Evolutionary conservation across 2,113 vertebrate genomes (phyloP), one percentile per base, ranked within the genome.

Genomic region (Oophaga pumilio): DNA sequence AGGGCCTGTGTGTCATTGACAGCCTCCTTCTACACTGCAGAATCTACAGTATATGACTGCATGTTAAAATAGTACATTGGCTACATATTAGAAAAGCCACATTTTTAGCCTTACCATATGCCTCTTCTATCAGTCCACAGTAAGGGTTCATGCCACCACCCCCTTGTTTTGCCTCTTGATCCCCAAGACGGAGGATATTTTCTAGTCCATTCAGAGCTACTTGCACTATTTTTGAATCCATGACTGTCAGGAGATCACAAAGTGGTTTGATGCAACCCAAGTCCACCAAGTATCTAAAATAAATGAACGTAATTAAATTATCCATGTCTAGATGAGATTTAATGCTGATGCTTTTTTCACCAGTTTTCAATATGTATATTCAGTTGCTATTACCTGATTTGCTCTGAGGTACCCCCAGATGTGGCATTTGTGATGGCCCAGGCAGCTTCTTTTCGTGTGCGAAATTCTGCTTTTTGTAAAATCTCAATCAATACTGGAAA

Each of bases 381-480:
- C 26, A 14, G 50, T 28, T 24, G 8, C 11, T 7, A 18, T 68
- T 90, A 99, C 98, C 97, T 96, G 90, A 99, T 99, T 92, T 99
- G 98, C 43, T 99, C 97, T 0, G 97, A 96, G 0, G 97, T 99
- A 69, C 98, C 98, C 90, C 98, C 98, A 0, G 98, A 99, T 0
- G 98, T 99, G 50, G 98, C 98, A 0, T 99, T 99, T 12, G 98
- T 99, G 87, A 99, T 99, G 33, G 97, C 98, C 98, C 98, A 99
- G 0, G 98, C 97, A 0, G 98, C 98, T 91, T 99, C 98, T 89
- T 99, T 99, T 92, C 98, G 95, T 52, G 98, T 99, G 60, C 97
- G 97, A 91, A 99, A 99, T 76, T 99, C 98, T 0, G 98, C 98
- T 90, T 99, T 99, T 93, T 99, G 98, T 84, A 99, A 93, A 89